Conservation (phyloP, 2,113 vertebrate genomes). For the Ariopsis seemanni region DNA sequence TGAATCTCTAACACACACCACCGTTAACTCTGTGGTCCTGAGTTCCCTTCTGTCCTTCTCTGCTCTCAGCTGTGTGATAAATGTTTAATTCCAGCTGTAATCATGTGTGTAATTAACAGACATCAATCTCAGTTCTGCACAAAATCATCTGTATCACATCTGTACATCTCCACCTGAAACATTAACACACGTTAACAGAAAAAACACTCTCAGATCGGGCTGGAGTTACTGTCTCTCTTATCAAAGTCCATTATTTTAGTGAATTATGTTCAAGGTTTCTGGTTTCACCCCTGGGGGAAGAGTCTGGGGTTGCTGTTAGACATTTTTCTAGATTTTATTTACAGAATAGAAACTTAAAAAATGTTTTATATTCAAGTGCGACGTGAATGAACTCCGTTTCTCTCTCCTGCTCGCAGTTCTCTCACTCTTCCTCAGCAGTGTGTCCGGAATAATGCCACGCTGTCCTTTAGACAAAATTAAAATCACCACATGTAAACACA, state of each 20-base stretch:
- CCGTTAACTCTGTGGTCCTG: background rate
- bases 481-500: background rate
- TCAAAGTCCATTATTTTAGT: background rate
- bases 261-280: background rate
- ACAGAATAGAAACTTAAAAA: background rate
- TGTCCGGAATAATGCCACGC: constrained; percentile 19
- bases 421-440: background rate
- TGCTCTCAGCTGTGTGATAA: constrained; percentile 79
- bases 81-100: constrained; percentile 92
- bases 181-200: background rate
- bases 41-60: constrained; percentile 65
- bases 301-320: background rate
- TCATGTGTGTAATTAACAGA: constrained; percentile 91
- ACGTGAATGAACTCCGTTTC: background rate
- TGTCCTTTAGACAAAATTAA: constrained; percentile 39
- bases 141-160: constrained; percentile 64
- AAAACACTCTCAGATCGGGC: background rate
- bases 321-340: background rate
- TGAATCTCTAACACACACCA: background rate
- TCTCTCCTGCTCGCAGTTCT: background rate
- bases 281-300: background rate
- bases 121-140: constrained; percentile 88
- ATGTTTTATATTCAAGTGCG: background rate
- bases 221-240: background rate
- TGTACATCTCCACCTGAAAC: constrained; percentile 34